These are phyloP conservation scores for Eupsittula cactorum DNA, from an alignment of 2,113 vertebrate genomes.

Conservation along the genomic window DNA sequence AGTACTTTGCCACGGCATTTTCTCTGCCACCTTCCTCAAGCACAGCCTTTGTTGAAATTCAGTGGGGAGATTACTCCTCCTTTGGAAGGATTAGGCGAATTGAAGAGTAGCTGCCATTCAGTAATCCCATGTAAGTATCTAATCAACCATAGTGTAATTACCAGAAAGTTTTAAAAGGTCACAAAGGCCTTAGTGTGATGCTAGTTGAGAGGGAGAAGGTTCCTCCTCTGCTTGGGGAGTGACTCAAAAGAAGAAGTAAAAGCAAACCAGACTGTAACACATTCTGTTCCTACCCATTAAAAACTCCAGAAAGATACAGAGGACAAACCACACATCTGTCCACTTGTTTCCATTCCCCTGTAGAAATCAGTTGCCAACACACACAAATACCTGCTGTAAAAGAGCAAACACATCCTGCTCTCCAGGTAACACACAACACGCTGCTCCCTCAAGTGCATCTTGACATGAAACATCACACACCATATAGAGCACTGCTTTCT, in stretches of 20 bases:
- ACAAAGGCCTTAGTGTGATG: neutral
- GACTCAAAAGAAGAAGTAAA: neutral
- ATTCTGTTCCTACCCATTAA: neutral
- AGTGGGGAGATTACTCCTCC: constrained; percentile 31
- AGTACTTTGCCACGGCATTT: neutral
- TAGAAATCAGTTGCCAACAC: neutral
- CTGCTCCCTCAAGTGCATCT: neutral
- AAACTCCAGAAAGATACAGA: neutral
- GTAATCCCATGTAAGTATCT: constrained; percentile 45
- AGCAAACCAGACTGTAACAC: neutral
- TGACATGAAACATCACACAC: rapidly evolving
- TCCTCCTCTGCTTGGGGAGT: neutral
- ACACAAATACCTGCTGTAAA: neutral
- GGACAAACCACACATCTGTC: neutral
- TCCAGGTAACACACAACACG: neutral
- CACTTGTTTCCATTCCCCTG: neutral
- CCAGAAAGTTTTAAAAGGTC: constrained; percentile 61
- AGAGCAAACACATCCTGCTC: neutral
- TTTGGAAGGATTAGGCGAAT: constrained; percentile 47
- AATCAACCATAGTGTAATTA: constrained; percentile 58
- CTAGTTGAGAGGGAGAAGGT: neutral
- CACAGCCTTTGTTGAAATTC: neutral
- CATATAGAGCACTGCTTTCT: rapidly evolving
- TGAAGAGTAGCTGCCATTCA: constrained; percentile 46
- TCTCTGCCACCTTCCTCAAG: constrained; percentile 1